Evolutionary conservation across 2,888 invertebrate genomes (phyloP), one percentile per base, ranked within the genome.

Genomic region (Metacarcinus magister): DNA sequence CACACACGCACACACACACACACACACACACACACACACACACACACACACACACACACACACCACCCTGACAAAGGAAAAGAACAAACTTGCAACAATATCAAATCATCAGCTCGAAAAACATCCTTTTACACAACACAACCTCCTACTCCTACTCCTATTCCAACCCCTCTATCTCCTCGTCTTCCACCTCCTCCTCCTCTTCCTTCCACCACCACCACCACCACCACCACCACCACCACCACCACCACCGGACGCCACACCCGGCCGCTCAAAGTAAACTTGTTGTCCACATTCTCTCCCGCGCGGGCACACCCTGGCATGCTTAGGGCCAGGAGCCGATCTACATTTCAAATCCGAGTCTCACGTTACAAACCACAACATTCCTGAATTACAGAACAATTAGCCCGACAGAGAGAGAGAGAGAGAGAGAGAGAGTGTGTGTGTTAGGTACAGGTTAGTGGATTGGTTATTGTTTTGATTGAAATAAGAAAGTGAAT

Each of bases 361-460:
- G 43, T 93, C 28, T 93, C 90, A 67, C 44, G 48, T 95, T 95
- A 89, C 95, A 54, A 93, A 95, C 95, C 95, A 95, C 95, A 95
- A 67, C 95, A 95, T 93, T 90, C 93, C 89, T 32, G 93, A 43
- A 89, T 92, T 95, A 95, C 91, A 82, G 43, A 39, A 92, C 95
- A 92, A 95, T 92, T 92, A 92, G 91, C 92, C 75, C 43, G 89
- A 89, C 44, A n/a, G 75, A 23, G 16, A 48, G 54, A 28, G 60
- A 2, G 23, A 13, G 67, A 44, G 67, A 3, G 46, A 44, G 82
- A 13, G 92, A 28, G 92, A 32, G 89, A 13, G 75, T 28, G 75
- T 3, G 75, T 4, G 75, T 13, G 28, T 13, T n/a, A 28, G 28
- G 16, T 4, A 10, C 28, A 75, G 75, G 75, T 23, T 75, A 75